These are phyloP conservation scores for Enteromius unitaeniatus DNA, from an alignment of 2,797 vertebrate species.

Conservation along the genomic window DNA sequence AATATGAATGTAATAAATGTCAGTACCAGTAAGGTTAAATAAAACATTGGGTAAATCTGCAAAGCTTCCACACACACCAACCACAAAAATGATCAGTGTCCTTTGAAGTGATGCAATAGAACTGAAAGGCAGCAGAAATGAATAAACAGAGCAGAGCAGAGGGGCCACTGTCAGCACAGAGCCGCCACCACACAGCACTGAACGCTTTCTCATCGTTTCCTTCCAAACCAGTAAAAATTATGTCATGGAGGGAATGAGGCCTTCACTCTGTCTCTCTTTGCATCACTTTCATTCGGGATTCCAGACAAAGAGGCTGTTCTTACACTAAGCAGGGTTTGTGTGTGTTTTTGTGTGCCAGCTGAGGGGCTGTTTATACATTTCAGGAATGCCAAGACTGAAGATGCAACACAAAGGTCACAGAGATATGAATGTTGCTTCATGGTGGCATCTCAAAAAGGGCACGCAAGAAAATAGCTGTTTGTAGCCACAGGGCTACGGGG, in stretches of 20 bases:
- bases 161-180: constrained; percentile 15
- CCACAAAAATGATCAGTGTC: not conserved
- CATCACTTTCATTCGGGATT: constrained; percentile 22
- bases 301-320: constrained; percentile 59
- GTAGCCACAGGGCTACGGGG: not conserved
- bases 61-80: not conserved
- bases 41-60: not conserved
- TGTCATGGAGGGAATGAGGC: constrained; percentile 44
- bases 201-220: constrained; percentile 36
- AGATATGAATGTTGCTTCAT: constrained; percentile 28
- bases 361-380: constrained; percentile 50
- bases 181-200: constrained; percentile 12
- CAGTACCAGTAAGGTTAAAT: not conserved
- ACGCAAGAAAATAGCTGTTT: not conserved
- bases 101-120: constrained; percentile 11
- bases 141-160: constrained; percentile 36
- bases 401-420: constrained; percentile 63
- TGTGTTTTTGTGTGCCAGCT: constrained; percentile 17
- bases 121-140: constrained; percentile 14
- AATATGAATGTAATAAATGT: not conserved
- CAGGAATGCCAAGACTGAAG: constrained; percentile 64
- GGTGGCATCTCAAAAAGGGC: constrained; percentile 1
- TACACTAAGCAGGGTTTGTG: constrained; percentile 16
- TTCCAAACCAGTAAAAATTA: constrained; percentile 24
- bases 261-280: constrained; percentile 15